Evolutionary conservation across 2,888 invertebrate genomes (phyloP), one percentile per base, ranked within the genome.

Genomic region (Chirona hameri): DNA sequence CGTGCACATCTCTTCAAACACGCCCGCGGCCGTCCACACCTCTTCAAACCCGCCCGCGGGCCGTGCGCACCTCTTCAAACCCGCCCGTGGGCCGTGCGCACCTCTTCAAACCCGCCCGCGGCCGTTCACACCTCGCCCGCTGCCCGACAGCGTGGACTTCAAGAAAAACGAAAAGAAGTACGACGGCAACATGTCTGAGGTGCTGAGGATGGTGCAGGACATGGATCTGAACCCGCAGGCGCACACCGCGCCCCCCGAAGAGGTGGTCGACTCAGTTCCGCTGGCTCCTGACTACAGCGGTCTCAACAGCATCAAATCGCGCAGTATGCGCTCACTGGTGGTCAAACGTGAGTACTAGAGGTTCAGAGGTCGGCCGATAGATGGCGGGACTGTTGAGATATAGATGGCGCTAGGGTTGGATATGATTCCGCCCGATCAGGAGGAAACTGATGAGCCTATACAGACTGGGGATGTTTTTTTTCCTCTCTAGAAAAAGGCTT

Each of bases 121-220:
- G 52, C 69, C 29, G 24, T 15, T 76, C 76, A 76, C 76, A 21
- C 46, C 46, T 76, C 76, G 46, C 76, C 76, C n/a, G n/a, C 12
- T 10, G 24, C 39, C 48, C 55, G n/a, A 76, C 79, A 84, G 83
- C 80, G 85, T 84, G 83, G 83, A 85, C 85, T 84, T 84, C 83
- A 84, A 83, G 83, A 85, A 85, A 84, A 85, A 85, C 76, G 85
- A 84, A 69, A 95, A 93, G 89, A 92, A 93, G 85, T 96, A 95
- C 90, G 94, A 94, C 87, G 93, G 93, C 86, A 86, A 86, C 82
- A 95, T 95, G 88, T 96, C 96, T 87, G 96, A 95, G 86, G 96
- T 96, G 65, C 93, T 94, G 89, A 95, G 94, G 89, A 95, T 95
- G 91, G 91, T 96, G 84, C 94, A 95, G 88, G 95, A 96, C 88